Base-by-base conservation (phyloP, 2,797 vertebrate genomes). In the Cuculus canorus region DNA sequence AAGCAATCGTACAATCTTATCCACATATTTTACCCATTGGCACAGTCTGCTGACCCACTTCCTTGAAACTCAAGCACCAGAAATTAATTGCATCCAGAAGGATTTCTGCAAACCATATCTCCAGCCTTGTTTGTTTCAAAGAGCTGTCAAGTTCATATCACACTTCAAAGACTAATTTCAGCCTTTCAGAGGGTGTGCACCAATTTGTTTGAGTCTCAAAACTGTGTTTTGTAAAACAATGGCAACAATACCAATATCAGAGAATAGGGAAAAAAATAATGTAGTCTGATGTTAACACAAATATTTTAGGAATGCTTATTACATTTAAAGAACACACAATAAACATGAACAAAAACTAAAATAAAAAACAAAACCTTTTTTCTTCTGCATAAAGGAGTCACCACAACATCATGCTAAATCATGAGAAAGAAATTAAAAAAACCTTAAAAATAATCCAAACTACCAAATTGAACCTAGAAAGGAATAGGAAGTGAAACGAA, bases 81-180 rank as follows among this genome's bases (percentile, higher is more conserved):
- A 93, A 95, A 45, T 43, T 54, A 75, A 85, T 65, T 59, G 82
- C 39, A 65, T 73, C 56, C 78, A 70, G 86, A 11, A 95, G 81
- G 75, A 87, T 85, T 94, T 95, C 87, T 90, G 64, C 79, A 80
- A 68, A 66, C 71, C 66, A n/a, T 19, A 65, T 85, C 82, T 91
- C 82, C 76, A 81, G 63, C 37, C 75, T 56, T 54, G 57, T 43
- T 43, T 54, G n/a, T 78, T 92, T 90, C 88, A 89, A 82, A 75
- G 71, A 82, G 64, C 84, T 96, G 82, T 80, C 79, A 86, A 71
- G 23, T 56, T 50, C 14, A 0, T 19, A 65, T 75, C 91, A 86
- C n/a, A 9, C 72, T 86, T 96, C 69, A 92, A 91, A 91, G 87
- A 45, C 24, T 75, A 72, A 88, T 72, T 92, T 76, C 73, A 84